These are phyloP conservation scores for Caerostris darwini DNA, from an alignment of 1,140 invertebrate genomes.

Conservation along the genomic window DNA sequence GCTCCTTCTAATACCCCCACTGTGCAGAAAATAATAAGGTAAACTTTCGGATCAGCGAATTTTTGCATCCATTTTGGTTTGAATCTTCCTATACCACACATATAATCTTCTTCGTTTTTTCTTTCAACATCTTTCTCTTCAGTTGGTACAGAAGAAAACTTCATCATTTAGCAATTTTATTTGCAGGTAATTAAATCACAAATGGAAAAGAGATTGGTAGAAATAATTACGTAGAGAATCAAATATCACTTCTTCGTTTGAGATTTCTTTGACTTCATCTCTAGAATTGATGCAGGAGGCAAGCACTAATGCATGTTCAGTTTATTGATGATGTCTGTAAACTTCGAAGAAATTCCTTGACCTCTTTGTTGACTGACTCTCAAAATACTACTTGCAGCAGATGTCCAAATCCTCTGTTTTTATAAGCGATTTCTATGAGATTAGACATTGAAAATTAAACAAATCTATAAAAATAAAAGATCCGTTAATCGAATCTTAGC, in stretches of 20 bases:
- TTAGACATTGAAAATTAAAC: not conserved
- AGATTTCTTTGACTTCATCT: not conserved
- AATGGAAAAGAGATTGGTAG: no score
- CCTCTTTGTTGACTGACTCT: not conserved
- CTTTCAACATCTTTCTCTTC: not conserved
- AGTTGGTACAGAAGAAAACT: constrained; percentile 2
- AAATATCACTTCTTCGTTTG: no score
- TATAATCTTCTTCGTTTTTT: not conserved
- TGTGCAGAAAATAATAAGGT: constrained; percentile 88
- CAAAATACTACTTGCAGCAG: not conserved
- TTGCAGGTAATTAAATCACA: no score
- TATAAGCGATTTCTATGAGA: not conserved
- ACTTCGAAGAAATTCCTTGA: not conserved
- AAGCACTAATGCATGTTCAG: not conserved
- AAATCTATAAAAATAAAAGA: not conserved
- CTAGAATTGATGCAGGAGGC: not conserved
- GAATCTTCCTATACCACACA: constrained; percentile 85
- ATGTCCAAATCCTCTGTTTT: not conserved
- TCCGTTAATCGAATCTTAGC: not conserved
- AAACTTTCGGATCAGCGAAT: constrained; percentile 89
- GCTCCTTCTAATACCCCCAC: constrained; percentile 88
- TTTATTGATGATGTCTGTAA: not conserved
- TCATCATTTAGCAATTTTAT: no score
- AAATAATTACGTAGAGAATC: no score
- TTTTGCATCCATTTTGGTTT: constrained; percentile 86